Percentiles rank a stretch among this genome's conserved stretches.
phyloP scores from a whole-genome alignment of 2,888 invertebrate species.

The Esperia sulphurella region DNA sequence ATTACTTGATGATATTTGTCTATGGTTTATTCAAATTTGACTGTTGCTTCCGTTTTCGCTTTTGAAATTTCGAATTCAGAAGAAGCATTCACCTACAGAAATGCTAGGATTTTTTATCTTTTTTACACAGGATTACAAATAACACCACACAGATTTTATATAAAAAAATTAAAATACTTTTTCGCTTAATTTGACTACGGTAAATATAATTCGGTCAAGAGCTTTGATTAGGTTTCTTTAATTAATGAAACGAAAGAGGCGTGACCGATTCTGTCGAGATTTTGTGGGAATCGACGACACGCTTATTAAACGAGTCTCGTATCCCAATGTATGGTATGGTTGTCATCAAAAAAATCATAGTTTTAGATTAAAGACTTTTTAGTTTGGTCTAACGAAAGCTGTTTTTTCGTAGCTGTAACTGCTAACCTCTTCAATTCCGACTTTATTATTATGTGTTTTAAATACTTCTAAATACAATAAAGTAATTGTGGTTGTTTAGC shows the following conservation, averaged over 20 bases:
- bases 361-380: neutral
- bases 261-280: constrained; percentile 33
- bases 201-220: constrained; percentile 6
- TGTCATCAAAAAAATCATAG: constrained; percentile 5
- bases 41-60: neutral
- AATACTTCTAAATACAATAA: too few species aligned
- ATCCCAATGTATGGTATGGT: constrained; percentile 9
- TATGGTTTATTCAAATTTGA: constrained; percentile 8
- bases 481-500: too few species aligned
- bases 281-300: constrained; percentile 42
- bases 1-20: neutral
- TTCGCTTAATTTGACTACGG: neutral
- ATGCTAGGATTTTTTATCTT: too few species aligned
- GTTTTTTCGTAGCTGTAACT: too few species aligned
- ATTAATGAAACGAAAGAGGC: constrained; percentile 34
- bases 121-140: too few species aligned
- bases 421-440: too few species aligned
- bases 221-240: constrained; percentile 29
- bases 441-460: too few species aligned
- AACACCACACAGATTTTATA: neutral
- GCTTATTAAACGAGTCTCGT: constrained; percentile 23
- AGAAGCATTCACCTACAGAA: too few species aligned
- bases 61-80: too few species aligned
- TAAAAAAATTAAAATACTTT: neutral
- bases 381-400: neutral